phyloP scores from a whole-genome alignment of 2,888 invertebrate genomes.

The Schrankia costaestrigalis region DNA sequence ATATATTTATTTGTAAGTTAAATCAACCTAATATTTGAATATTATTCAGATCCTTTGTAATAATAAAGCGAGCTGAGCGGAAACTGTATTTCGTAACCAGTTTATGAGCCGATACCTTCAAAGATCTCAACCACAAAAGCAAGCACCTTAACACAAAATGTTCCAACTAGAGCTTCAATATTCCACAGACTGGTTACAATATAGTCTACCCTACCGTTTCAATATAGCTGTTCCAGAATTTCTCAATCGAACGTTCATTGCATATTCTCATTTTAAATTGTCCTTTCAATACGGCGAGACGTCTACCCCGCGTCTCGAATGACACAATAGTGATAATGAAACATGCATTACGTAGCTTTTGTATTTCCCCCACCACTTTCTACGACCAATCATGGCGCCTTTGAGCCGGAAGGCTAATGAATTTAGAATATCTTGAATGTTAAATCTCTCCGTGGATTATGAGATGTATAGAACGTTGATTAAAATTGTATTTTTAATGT shows the following conservation, averaged over 20 bases:
- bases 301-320: conserved; percentile 48
- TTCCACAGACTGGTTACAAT: too few species aligned
- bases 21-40: too few species aligned
- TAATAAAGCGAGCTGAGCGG: too few species aligned
- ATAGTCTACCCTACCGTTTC: too few species aligned
- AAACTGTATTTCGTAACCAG: too few species aligned
- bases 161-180: too few species aligned
- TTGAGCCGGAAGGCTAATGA: conserved; percentile 43
- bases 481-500: not conserved
- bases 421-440: conserved; percentile 46
- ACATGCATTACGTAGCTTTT: conserved; percentile 53
- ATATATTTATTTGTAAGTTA: too few species aligned
- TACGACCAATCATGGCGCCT: conserved; percentile 49
- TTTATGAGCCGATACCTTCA: too few species aligned
- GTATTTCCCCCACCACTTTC: conserved; percentile 37
- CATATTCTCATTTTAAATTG: conserved; percentile 65
- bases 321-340: conserved; percentile 62
- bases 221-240: conserved; percentile 13
- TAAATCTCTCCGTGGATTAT: conserved; percentile 13
- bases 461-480: not conserved
- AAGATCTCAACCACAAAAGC: too few species aligned
- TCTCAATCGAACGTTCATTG: conserved; percentile 57
- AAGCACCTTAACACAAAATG: too few species aligned
- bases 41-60: too few species aligned
- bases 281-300: conserved; percentile 48